Base-by-base conservation (phyloP, 2,113 vertebrate genomes). In the Telmatochromis brichardi region DNA sequence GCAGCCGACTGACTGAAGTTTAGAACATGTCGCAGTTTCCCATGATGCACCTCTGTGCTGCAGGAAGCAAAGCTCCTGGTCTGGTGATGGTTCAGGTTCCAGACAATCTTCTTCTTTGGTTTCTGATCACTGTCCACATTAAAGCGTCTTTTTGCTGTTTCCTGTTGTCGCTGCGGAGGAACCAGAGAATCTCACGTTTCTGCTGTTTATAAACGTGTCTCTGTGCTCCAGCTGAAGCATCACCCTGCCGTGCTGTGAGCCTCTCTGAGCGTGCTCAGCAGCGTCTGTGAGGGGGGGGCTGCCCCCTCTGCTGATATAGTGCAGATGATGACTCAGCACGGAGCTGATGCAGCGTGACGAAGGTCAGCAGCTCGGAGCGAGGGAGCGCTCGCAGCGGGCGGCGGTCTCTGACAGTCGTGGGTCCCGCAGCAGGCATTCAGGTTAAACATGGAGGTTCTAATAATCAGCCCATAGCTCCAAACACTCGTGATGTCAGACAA, bases 1-100 rank as follows among this genome's bases (percentile, higher is more conserved):
- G 55, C 7, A 47, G 79, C 28, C 1, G 14, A 11, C 53, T 81
- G 89, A 89, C 92, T 92, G 91, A 90, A 86, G 81, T 40, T 51
- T 14, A 54, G 2, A 54, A 9, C 76, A 42, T 73, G 79, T 47
- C 78, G 63, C 90, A 57, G 31, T 40, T 87, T 55, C 85, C 71
- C 10, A 40, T 47, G 21, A 54, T 88, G 89, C 79, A 85, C 42
- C 79, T 51, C 80, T 63, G 83, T 89, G 71, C 47, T 14, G 71
- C 11, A 45, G 33, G 40, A 82, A 78, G 80, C 5, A 6, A 9
- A 71, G 45, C 57, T 78, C 90, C 88, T 83, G 85, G 68, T 91
- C 87, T 88, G 87, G 86, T 19, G 31, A 37, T 83, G 37, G 68
- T 90, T 65, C 63, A 23, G 81, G 33, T 57, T 35, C 7, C 35